phyloP scores from a whole-genome alignment of 2,113 vertebrate species.

The Petromus typicus region DNA sequence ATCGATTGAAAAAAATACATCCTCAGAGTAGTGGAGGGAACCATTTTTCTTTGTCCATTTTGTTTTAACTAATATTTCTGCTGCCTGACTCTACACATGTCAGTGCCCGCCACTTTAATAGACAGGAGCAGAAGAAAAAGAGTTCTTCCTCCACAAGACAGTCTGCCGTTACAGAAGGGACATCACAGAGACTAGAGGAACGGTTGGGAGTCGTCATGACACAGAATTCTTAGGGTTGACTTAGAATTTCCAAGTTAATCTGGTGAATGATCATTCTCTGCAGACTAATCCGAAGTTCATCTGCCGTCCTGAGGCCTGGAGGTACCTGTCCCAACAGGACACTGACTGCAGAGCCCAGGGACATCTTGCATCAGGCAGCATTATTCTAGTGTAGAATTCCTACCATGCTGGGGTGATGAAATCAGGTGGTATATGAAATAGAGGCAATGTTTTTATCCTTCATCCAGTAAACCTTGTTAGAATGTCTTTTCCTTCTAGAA shows the following conservation, averaged over 20 bases:
- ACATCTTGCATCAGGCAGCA: not conserved
- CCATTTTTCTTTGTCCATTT: not conserved
- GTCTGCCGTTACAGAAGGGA: not conserved
- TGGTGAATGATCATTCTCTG: not conserved
- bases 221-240: not conserved
- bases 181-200: not conserved
- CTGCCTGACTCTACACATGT: not conserved
- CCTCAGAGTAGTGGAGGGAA: not conserved
- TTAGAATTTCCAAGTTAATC: not conserved
- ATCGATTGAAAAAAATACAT: not conserved
- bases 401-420: not conserved
- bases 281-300: not conserved
- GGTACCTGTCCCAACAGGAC: not conserved
- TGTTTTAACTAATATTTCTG: not conserved
- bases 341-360: not conserved
- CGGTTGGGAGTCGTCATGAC: not conserved
- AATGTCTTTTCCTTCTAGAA: slow-evolving; percentile 33
- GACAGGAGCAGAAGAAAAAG: not conserved
- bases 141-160: not conserved
- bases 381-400: not conserved
- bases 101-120: not conserved
- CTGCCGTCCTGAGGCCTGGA: not conserved
- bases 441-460: slow-evolving; percentile 31
- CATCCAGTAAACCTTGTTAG: slow-evolving; percentile 32
- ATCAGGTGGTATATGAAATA: not conserved